phyloP scores from a whole-genome alignment of 1,140 invertebrate genomes.

The Aphidius ervi region DNA sequence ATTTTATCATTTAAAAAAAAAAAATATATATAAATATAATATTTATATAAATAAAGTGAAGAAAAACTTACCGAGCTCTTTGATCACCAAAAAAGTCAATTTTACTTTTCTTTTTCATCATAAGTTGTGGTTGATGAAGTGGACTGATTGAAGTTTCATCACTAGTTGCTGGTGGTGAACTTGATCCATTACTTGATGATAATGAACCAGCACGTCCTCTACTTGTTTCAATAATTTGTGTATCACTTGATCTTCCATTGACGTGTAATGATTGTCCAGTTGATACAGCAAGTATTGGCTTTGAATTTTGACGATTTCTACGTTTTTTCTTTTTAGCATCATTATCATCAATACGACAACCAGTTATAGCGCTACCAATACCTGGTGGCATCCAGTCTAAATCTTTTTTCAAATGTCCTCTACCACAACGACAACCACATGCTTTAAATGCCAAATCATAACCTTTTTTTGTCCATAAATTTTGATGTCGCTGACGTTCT shows the following conservation, averaged over 20 bases:
- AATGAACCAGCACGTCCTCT: conserved; percentile 62
- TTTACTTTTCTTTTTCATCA: conserved; percentile 68
- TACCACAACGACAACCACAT: conserved; percentile 80
- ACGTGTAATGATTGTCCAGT: conserved; percentile 35
- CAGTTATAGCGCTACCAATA: conserved; percentile 46
- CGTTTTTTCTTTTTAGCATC: conserved; percentile 73
- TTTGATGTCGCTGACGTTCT: conserved; percentile 87
- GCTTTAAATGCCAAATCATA: conserved; percentile 91
- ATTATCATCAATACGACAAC: conserved; percentile 48
- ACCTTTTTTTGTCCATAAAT: conserved; percentile 96
- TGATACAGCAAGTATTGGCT: conserved; percentile 56
- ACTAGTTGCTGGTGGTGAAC: conserved; percentile 65
- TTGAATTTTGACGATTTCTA: conserved; percentile 60
- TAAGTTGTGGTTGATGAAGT: conserved; percentile 53
- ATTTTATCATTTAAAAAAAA: neutral
- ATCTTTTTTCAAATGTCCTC: conserved; percentile 91
- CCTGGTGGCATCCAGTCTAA: conserved; percentile 81
- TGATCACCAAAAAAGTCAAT: conserved; percentile 73
- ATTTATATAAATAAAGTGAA: neutral
- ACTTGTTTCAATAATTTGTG: conserved; percentile 43
- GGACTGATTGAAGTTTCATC: conserved; percentile 65
- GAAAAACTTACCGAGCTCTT: conserved; percentile 65
- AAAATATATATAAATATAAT: too few species aligned
- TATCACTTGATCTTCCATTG: conserved; percentile 31
- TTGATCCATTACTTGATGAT: conserved; percentile 64